Percentiles rank a stretch among this genome's conserved stretches.
phyloP scores from a whole-genome alignment of 2,888 invertebrate genomes.

The Parnassius apollo region DNA sequence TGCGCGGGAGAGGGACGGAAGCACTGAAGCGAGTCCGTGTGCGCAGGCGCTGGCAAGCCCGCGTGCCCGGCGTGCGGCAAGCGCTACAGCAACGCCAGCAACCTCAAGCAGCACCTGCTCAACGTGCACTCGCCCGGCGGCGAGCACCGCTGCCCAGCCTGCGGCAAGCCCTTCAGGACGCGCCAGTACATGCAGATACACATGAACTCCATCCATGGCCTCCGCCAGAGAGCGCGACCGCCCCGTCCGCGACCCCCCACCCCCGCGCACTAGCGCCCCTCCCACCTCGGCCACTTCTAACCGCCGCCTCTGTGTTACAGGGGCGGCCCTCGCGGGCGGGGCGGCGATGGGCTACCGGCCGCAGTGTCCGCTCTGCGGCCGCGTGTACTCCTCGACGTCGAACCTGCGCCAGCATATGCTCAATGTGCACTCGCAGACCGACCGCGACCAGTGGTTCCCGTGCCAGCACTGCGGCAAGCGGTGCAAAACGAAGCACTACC shows the following conservation, averaged over 20 bases:
- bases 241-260: slow-evolving; percentile 7
- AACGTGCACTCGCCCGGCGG: slow-evolving; percentile 84
- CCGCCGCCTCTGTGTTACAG: slow-evolving; percentile 85
- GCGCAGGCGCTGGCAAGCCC: slow-evolving; percentile 69
- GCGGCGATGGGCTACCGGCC: slow-evolving; percentile 81
- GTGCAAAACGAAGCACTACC: slow-evolving; percentile 88
- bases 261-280: slow-evolving; percentile 21
- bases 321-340: slow-evolving; percentile 83
- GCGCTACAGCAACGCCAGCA: slow-evolving; percentile 85
- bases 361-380: slow-evolving; percentile 86
- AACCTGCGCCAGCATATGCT: slow-evolving; percentile 89
- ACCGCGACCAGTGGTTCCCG: slow-evolving; percentile 86
- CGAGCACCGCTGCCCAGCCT: slow-evolving; percentile 83
- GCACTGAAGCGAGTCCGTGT: slow-evolving; percentile 47
- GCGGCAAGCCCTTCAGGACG: slow-evolving; percentile 85
- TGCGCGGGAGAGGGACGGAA: not conserved
- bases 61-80: slow-evolving; percentile 85
- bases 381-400: slow-evolving; percentile 86
- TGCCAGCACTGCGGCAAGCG: slow-evolving; percentile 88
- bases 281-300: slow-evolving; percentile 43
- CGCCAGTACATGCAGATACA: slow-evolving; percentile 87
- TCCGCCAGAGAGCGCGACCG: slow-evolving; percentile 60
- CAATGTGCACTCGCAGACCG: slow-evolving; percentile 87
- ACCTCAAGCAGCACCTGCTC: slow-evolving; percentile 85
- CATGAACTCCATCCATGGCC: slow-evolving; percentile 85